phyloP scores from a whole-genome alignment of 1,140 invertebrate genomes.

The Cotesia chilonis region DNA sequence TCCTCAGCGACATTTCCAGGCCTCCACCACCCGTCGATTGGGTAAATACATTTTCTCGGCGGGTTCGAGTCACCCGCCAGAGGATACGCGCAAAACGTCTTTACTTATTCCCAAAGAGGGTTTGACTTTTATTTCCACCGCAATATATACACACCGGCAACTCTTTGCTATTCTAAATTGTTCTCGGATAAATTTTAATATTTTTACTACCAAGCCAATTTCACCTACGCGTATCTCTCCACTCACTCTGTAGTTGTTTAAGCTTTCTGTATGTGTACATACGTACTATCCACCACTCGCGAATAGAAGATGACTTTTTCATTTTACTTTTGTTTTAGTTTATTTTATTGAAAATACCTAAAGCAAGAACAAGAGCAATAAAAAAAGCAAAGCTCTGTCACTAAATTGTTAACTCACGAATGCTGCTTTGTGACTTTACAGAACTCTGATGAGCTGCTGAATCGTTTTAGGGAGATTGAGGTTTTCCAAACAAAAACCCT shows the following conservation, averaged over 20 bases:
- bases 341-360: too few relatives aligned
- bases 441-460: constrained; percentile 12
- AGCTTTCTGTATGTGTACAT: too few relatives aligned
- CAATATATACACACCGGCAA: constrained; percentile 26
- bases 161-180: constrained; percentile 33
- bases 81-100: constrained; percentile 18
- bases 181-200: constrained; percentile 28
- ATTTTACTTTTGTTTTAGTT: too few relatives aligned
- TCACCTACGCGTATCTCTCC: background rate
- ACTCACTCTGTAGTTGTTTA: too few relatives aligned
- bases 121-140: constrained; percentile 34
- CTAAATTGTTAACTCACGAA: background rate
- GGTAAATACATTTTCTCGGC: constrained; percentile 36
- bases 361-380: background rate
- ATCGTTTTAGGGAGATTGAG: background rate
- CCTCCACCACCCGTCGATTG: constrained; percentile 33
- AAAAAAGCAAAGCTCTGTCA: background rate
- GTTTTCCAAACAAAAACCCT: constrained; percentile 32
- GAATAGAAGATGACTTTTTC: too few relatives aligned
- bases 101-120: constrained; percentile 11
- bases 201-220: constrained; percentile 21
- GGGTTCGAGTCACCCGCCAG: constrained; percentile 28
- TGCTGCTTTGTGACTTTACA: background rate
- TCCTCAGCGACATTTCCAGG: constrained; percentile 12
- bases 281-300: too few relatives aligned